Evolutionary conservation across 2,797 vertebrate genomes (phyloP), one percentile per base, ranked within the genome.

Genomic region (Centroberyx gerrardi): DNA sequence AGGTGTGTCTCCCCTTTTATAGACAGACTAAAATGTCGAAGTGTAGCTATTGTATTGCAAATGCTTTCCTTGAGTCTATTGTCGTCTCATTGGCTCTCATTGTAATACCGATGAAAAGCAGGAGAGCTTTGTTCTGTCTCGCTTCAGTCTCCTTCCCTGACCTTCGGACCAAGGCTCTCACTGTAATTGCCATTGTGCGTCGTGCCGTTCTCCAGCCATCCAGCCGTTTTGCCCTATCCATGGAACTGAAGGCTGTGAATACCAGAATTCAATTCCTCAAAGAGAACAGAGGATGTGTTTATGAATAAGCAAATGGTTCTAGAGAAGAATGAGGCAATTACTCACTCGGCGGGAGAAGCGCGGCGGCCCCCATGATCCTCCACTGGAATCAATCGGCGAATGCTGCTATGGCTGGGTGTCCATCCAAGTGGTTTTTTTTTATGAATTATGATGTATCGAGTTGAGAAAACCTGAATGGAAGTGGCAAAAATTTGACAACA

Each of bases 81-180:
- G 72, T 69, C 38, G 59, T 13, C 8, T 4, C 27, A 58, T 67
- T 62, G 44, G 28, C 61, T 72, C 10, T 63, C 40, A 60, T 71
- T 78, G 58, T 79, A 29, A 31, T 38, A 53, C n/a, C 18, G 33
- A 28, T 64, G 68, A 61, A 78, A 81, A 36, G 59, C 3, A 67
- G 49, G 59, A 13, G 36, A 40, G 29, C 33, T 68, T 38, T 60
- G 44, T 52, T 77, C 15, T 65, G 38, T 60, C 70, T 59, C 65
- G 48, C 59, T 61, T 7, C 10, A 7, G 42, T 44, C 65, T 74
- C 56, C 22, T 27, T 61, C 52, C 9, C 33, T 76, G 74, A 78
- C 84, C 84, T 78, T 66, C 70, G 80, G 48, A 44, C 38, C 59
- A 48, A 54, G 73, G 38, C 69, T 62, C 22, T 44, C 76, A 44